These are phyloP conservation scores for Australoheros scitulus DNA, from an alignment of 2,113 vertebrate genomes.

Conservation along the genomic window DNA sequence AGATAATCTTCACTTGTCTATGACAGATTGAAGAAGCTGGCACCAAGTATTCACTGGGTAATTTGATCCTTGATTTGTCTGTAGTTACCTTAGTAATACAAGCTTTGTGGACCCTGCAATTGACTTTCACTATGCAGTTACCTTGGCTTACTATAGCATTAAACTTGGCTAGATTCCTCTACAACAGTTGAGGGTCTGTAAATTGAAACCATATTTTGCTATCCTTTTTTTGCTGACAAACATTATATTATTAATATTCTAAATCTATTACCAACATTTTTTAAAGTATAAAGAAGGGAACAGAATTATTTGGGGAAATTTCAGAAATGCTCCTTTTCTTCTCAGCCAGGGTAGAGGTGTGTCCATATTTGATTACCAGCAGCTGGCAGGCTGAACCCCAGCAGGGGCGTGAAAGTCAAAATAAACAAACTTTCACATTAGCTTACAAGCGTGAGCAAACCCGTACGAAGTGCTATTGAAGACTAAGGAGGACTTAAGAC, in stretches of 20 bases:
- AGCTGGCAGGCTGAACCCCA: conserved; percentile 22
- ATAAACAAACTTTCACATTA: conserved; percentile 26
- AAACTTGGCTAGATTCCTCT: conserved; percentile 9
- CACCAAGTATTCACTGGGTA: conserved; percentile 4
- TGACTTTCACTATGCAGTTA: conserved; percentile 36
- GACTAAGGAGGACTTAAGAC: not conserved
- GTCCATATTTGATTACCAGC: conserved; percentile 33
- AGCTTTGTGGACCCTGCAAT: conserved; percentile 31
- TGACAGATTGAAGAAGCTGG: not conserved
- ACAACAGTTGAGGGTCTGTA: not conserved
- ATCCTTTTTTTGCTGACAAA: not conserved
- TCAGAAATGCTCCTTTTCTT: not conserved
- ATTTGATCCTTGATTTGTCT: conserved; percentile 24
- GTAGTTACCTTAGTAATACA: conserved; percentile 22
- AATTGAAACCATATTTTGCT: not conserved
- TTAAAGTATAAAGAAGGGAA: not conserved
- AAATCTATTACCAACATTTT: not conserved
- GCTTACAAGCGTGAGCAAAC: conserved; percentile 15
- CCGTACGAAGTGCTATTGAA: not conserved
- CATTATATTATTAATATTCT: not conserved
- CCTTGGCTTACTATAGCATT: conserved; percentile 19
- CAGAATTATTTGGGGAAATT: not conserved
- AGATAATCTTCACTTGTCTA: conserved; percentile 7
- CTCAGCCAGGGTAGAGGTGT: not conserved
- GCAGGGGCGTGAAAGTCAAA: conserved; percentile 9